phyloP scores from a whole-genome alignment of 1,140 invertebrate genomes.

The Oncopodura yosiiana region DNA sequence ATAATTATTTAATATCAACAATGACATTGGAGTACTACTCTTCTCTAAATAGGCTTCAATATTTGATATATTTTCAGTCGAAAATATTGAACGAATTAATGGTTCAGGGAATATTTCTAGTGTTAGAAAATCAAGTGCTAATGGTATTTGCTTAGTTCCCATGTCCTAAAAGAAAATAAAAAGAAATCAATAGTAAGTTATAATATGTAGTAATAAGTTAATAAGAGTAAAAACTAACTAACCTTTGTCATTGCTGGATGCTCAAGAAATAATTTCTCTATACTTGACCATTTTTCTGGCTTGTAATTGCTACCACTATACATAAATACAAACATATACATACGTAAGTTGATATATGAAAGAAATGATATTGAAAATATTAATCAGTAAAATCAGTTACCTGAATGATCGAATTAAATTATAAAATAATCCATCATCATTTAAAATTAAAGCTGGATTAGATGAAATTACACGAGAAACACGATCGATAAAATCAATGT shows the following conservation, averaged over 20 bases:
- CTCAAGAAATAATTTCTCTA: constrained; percentile 37
- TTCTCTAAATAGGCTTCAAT: constrained; percentile 36
- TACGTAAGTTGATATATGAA: no score
- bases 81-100: constrained; percentile 41
- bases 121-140: constrained; percentile 45
- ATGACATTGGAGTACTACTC: constrained; percentile 43
- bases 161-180: constrained; percentile 37
- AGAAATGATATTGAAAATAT: no score
- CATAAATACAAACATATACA: no score
- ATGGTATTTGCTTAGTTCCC: constrained; percentile 42
- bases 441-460: constrained; percentile 36
- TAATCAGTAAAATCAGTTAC: no score
- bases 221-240: constrained; percentile 30
- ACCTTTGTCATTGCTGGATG: constrained; percentile 40
- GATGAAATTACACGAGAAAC: constrained; percentile 42
- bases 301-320: constrained; percentile 50
- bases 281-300: constrained; percentile 45
- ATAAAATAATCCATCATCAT: constrained; percentile 38
- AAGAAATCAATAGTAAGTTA: background rate
- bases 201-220: background rate
- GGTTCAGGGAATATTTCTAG: constrained; percentile 43
- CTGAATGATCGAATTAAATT: constrained; percentile 41
- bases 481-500: constrained; percentile 48
- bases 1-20: constrained; percentile 48
- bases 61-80: constrained; percentile 4